A percentile compares a stretch with the other conserved stretches of the same genome.
These are phyloP conservation scores for mouse (Mus musculus) DNA, from an alignment of 2,113 vertebrate genomes.

Conservation along the genomic window GRCm39 chr5:98798501-98799000, in stretches of 20 bases:
- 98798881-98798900: neutral
- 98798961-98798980: neutral
- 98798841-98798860: neutral
- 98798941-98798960: neutral
- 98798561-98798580: neutral
- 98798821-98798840: too few species aligned
- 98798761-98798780: neutral
- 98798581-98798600: neutral
- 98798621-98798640: neutral
- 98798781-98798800: neutral
- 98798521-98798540: neutral
- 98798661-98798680: too few species aligned
- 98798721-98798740: too few species aligned
- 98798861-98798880: neutral
- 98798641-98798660: neutral
- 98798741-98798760: neutral
- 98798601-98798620: neutral
- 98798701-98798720: neutral
- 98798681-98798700: neutral
- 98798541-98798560: neutral
- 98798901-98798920: neutral
- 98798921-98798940: neutral
- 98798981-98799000: neutral
- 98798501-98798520: neutral
- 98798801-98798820: neutral